Evolutionary conservation across 2,797 vertebrate genomes (phyloP).

Genomic region (Acanthiza pusilla): DNA sequence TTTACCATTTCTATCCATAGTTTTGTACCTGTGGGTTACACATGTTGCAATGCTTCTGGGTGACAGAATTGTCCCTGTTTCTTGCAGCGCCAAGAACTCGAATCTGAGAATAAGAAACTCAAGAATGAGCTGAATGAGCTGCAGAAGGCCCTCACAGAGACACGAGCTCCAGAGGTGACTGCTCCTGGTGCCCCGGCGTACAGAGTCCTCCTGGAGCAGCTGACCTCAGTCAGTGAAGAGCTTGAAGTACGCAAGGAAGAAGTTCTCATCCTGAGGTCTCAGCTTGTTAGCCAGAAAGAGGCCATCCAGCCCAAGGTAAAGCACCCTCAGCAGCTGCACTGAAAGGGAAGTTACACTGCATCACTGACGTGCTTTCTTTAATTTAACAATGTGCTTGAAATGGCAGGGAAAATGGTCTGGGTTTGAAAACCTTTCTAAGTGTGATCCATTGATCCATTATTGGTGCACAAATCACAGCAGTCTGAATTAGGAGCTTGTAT

Average conservation of each 20-base stretch:
- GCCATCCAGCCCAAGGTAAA: constrained; percentile 93
- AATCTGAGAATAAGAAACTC: constrained; percentile 98
- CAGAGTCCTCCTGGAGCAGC: constrained; percentile 91
- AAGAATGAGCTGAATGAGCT: constrained; percentile 91
- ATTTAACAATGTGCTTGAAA: background rate
- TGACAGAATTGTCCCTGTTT: background rate
- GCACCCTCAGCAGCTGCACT: background rate
- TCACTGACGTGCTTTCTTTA: background rate
- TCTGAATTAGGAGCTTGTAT: background rate
- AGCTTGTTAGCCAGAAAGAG: constrained; percentile 97
- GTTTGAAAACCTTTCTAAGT: background rate
- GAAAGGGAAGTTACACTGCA: background rate
- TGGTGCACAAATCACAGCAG: background rate
- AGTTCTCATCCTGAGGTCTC: constrained; percentile 94
- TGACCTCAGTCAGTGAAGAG: constrained; percentile 91
- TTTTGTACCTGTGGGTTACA: background rate
- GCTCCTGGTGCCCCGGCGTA: constrained; percentile 90
- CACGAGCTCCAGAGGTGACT: constrained; percentile 76
- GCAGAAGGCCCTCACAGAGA: constrained; percentile 85
- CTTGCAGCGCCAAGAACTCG: constrained; percentile 92
- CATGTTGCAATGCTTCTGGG: background rate
- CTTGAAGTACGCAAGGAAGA: constrained; percentile 97
- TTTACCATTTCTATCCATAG: background rate
- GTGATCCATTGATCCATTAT: background rate
- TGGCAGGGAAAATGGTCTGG: background rate